phyloP scores from a whole-genome alignment of 1,140 invertebrate genomes.

The Neocloeon triangulifer region DNA sequence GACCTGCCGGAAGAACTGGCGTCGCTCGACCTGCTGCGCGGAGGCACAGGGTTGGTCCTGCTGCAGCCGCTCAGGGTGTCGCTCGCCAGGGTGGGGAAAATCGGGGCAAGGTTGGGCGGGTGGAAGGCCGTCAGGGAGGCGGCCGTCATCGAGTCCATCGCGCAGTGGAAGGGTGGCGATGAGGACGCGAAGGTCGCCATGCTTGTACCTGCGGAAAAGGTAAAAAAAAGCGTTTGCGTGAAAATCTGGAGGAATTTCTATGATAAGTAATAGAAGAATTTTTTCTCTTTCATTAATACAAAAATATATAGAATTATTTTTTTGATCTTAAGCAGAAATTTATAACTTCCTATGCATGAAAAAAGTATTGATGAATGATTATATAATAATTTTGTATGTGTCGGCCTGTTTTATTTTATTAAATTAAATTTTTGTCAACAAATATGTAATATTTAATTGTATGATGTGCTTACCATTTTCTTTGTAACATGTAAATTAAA shows the following conservation, averaged over 20 bases:
- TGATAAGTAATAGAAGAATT: background rate
- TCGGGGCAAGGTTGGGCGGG: background rate
- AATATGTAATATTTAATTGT: no score
- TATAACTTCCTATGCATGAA: no score
- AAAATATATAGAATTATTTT: no score
- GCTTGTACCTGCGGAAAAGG: background rate
- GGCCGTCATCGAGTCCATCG: background rate
- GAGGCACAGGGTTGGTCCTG: slow-evolving; percentile 18
- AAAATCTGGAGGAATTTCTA: background rate
- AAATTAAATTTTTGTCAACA: no score
- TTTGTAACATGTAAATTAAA: no score
- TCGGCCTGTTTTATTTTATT: no score
- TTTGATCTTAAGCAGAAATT: no score
- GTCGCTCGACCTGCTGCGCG: slow-evolving; percentile 11
- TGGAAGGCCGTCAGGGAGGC: background rate
- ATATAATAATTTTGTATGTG: no score
- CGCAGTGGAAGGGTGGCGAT: background rate
- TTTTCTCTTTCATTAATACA: background rate
- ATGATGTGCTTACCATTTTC: no score
- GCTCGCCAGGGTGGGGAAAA: background rate
- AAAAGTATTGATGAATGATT: no score
- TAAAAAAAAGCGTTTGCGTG: background rate
- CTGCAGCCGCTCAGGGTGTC: slow-evolving; percentile 16
- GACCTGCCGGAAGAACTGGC: slow-evolving; percentile 11
- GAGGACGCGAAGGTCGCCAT: background rate